Base-by-base conservation (phyloP, 1,140 invertebrate species). In the Metopolophium dirhodum region DNA sequence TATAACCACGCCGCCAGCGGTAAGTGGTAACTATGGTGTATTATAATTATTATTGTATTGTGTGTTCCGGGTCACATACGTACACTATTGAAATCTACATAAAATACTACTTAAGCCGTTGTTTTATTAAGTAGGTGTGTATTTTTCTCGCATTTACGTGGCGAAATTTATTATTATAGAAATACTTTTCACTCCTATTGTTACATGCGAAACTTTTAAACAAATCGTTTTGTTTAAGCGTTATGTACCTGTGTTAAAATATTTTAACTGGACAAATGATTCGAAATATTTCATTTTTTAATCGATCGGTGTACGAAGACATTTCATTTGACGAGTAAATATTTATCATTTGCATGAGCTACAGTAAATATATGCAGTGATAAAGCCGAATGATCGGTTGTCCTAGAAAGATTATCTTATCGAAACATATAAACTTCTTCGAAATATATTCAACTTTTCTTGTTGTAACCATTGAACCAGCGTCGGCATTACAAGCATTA, bases 51-150 rank as follows among this genome's bases (percentile, higher is more conserved):
- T 45, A 26, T 45, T 41, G 83, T 85, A 51, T 30, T 89, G 51
- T 41, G 35, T 57, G 49, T 89, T 54, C 35, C 51, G 51, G 88
- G 51, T 89, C 88, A 57, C 51, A 89, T 89, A 54, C 20, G 35
- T 37, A 88, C 26, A 26, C 87, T 54, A 54, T 37, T 88, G 87
- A 88, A 88, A 88, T 88, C n/a, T 54, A 88, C 87, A 88, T 88
- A 49, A 88, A 88, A 88, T 54, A 54, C 30, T 88, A 88, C 87
- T 88, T 88, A 35, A 89, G 41, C 88, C 35, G 22, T 89, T 89
- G 2, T 89, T 89, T 89, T 89, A 89, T 89, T 57, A 89, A 57
- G 88, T 57, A 57, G 88, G 88, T 89, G 51, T 89, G 51, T 37
- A n/a, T 89, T 89, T 57, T 57, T 57, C 47, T 26, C 51, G 20